Base-by-base conservation (phyloP, 2,888 invertebrate genomes). In the Rhogogaster chlorosoma region DNA sequence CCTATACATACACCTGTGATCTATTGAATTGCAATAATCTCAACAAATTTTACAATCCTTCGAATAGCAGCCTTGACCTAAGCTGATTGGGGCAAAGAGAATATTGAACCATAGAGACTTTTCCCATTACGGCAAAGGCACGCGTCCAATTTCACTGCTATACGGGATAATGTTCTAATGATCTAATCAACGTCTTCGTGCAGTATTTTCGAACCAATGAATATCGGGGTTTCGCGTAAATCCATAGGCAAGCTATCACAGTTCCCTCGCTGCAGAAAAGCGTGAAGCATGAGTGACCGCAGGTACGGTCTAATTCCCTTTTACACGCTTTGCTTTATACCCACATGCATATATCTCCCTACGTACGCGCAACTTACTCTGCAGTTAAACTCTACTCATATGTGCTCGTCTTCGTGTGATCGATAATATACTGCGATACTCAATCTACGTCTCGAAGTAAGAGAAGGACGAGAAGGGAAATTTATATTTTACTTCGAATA, bases 271-370 rank as follows among this genome's bases (percentile, higher is more conserved):
- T 42, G 22, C 22, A 42, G 73, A 42, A 42, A 77, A 32, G 53
- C 67, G 88, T 88, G 88, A 86, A 89, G 88, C 89, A 91, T 92
- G 91, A 92, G 91, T 92, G 89, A 90, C 90, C 90, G 91, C 45
- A 45, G 91, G 91, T 91, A 91, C 90, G 92, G 91, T 93, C 92
- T 92, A 93, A 92, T 93, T 92, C 91, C 91, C 92, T 91, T 91
- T 89, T 90, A 91, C 90, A 89, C 90, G 89, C 89, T 89, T 57
- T 53, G 61, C 80, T 80, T 38, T 80, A 22, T 26, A 26, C 38
- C n/a, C 22, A 4, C 38, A 80, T 38, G 80, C 61, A 38, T 32
- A 38, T 67, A 15, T 18, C 26, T 67, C 26, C 67, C 26, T 67
- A n/a, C 53, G 26, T 61, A 22, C 61, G 61, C 26, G 61, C 26